Base-by-base conservation (phyloP, 2,888 invertebrate genomes). In the Epinotia brunnichana region DNA sequence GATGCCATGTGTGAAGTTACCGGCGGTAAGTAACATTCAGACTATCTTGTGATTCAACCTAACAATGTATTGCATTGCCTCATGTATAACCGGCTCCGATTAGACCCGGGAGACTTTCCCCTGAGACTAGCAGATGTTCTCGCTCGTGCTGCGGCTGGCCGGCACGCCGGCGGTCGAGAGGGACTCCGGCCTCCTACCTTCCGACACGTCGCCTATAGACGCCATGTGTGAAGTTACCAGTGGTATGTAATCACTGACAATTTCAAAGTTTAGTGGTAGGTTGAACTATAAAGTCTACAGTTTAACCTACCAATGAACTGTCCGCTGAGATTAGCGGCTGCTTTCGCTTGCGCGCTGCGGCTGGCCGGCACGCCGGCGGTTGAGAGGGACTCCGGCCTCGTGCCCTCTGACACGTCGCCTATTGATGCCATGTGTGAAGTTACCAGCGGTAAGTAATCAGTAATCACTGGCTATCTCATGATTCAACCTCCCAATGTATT, bases 111-210 rank as follows among this genome's bases (percentile, higher is more conserved):
- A 99, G 90, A 99, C 99, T 17, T 99, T 99, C 89, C 95, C 99
- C 77, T 99, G 99, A 99, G 99, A 99, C 93, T 99, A 99, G 92
- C 95, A 99, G n/a, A n/a, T n/a, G 75, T 99, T 99, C 93, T 97
- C 98, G 2, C 92, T 99, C 81, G n/a, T n/a, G n/a, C n/a, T n/a
- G n/a, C n/a, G n/a, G n/a, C n/a, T n/a, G n/a, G n/a, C n/a, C n/a
- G n/a, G n/a, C n/a, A n/a, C n/a, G 99, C 98, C 98, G 3, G 96
- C 97, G 2, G 95, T 96, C 61, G 97, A 97, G 82, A 94, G 97
- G 77, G 97, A 97, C 83, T 96, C 21, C 21, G 97, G 97, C 5
- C 94, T 97, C 70, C 98, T 99, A 48, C 97, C 98, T 13, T 98
- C 98, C 71, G 99, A 99, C 85, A 95, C 96, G 68, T 98, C 98